Percentiles rank a stretch among this genome's conserved stretches.
Conservation (phyloP, 1,140 invertebrate species). For the Cydia strobilella region DNA sequence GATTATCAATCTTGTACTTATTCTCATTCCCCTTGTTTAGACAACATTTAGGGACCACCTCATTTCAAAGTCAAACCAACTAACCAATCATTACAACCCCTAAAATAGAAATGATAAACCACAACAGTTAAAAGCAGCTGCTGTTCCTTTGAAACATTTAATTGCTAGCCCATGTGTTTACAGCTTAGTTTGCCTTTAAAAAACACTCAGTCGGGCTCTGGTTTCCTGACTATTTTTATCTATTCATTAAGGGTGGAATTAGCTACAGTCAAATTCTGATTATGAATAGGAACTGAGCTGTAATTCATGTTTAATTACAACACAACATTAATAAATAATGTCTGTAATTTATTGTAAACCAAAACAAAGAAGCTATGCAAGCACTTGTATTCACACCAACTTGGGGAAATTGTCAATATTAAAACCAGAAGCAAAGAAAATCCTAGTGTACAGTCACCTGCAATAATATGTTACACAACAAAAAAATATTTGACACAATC, state of each 20-base stretch:
- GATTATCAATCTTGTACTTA: not conserved
- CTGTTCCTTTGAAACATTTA: slow-evolving; percentile 28
- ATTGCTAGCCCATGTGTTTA: slow-evolving; percentile 29
- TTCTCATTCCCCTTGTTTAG: slow-evolving; percentile 13
- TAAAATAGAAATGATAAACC: slow-evolving; percentile 31
- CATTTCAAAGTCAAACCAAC: slow-evolving; percentile 18
- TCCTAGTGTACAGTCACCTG: no score
- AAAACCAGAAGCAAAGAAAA: no score
- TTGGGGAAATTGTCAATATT: no score
- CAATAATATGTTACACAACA: no score
- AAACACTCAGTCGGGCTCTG: slow-evolving; percentile 21
- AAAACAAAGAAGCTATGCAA: no score
- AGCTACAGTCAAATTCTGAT: not conserved
- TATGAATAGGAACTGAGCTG: not conserved
- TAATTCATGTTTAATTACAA: not conserved
- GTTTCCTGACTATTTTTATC: slow-evolving; percentile 18
- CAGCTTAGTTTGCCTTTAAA: slow-evolving; percentile 28
- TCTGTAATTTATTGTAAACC: no score
- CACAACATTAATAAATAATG: not conserved
- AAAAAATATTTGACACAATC: no score
- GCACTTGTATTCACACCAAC: no score
- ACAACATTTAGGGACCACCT: slow-evolving; percentile 12
- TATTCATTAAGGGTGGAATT: slow-evolving; percentile 14
- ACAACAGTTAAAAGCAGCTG: slow-evolving; percentile 32
- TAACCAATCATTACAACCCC: slow-evolving; percentile 23